Conservation (phyloP, 2,113 vertebrate species). For the Albula goreensis region DNA sequence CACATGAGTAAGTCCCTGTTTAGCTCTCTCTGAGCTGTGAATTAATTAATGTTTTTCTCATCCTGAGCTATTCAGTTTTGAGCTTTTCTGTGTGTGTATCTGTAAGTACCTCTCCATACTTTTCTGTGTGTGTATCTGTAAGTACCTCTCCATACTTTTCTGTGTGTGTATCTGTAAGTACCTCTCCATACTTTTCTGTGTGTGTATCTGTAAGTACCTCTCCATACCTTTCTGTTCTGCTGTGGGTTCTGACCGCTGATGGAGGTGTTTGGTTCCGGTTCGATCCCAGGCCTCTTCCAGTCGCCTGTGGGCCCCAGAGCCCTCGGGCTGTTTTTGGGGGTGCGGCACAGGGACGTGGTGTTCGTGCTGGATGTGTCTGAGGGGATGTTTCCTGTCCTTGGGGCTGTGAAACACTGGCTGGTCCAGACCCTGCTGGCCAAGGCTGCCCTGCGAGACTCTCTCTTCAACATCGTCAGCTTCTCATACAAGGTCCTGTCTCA, state of each 20-base stretch:
- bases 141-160: background rate
- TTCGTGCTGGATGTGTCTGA: conserved; percentile 64
- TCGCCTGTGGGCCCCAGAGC: conserved; percentile 28
- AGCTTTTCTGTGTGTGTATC: background rate
- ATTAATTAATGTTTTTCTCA: background rate
- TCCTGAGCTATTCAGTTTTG: background rate
- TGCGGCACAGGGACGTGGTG: conserved; percentile 46
- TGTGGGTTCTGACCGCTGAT: background rate
- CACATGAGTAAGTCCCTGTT: background rate
- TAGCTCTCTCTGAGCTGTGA: background rate
- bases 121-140: background rate
- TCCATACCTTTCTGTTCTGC: background rate
- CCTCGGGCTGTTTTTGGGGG: conserved; percentile 52
- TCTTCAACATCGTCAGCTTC: conserved; percentile 66
- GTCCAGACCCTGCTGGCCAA: conserved; percentile 60
- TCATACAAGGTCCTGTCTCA: conserved; percentile 57
- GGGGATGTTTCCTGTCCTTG: conserved; percentile 49
- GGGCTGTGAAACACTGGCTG: conserved; percentile 59
- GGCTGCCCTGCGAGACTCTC: conserved; percentile 55
- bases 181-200: background rate
- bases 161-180: background rate
- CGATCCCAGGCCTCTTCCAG: conserved; percentile 30
- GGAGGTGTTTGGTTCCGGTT: background rate
- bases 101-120: background rate
- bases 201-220: background rate